Percentiles rank a stretch among this genome's conserved stretches.
These are phyloP conservation scores for Heliconius congener DNA, from an alignment of 1,140 invertebrate genomes.

Conservation along the genomic window DNA sequence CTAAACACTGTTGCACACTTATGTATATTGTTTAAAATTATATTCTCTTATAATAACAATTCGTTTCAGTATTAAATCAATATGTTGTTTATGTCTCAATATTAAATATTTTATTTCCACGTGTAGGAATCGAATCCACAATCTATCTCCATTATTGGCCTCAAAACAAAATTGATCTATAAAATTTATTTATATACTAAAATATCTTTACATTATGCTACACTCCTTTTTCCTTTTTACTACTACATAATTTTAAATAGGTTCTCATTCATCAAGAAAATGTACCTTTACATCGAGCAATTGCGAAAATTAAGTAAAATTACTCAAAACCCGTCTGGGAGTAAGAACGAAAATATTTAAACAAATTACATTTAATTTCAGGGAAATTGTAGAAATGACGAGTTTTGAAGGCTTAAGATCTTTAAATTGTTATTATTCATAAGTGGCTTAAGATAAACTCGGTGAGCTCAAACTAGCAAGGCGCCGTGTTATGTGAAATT, in stretches of 20 bases:
- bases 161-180: no score
- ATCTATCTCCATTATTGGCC: no score
- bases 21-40: no score
- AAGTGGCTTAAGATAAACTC: constrained; percentile 27
- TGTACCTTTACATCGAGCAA: not conserved
- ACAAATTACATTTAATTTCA: constrained; percentile 24
- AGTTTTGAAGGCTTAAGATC: constrained; percentile 13
- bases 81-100: no score
- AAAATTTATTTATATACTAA: not conserved
- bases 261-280: constrained; percentile 14
- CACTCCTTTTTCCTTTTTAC: not conserved
- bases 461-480: constrained; percentile 6
- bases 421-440: constrained; percentile 36
- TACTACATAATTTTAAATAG: not conserved
- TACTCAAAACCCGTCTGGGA: not conserved
- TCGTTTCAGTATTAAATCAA: no score
- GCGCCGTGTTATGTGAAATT: constrained; percentile 15
- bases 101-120: no score
- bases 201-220: not conserved
- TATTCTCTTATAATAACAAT: no score
- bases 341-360: constrained; percentile 20
- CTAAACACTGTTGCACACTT: no score
- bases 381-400: constrained; percentile 21
- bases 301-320: constrained; percentile 23
- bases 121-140: no score